These are phyloP conservation scores for Drosophila auraria DNA, from an alignment of 1,140 invertebrate genomes.

Conservation along the genomic window DNA sequence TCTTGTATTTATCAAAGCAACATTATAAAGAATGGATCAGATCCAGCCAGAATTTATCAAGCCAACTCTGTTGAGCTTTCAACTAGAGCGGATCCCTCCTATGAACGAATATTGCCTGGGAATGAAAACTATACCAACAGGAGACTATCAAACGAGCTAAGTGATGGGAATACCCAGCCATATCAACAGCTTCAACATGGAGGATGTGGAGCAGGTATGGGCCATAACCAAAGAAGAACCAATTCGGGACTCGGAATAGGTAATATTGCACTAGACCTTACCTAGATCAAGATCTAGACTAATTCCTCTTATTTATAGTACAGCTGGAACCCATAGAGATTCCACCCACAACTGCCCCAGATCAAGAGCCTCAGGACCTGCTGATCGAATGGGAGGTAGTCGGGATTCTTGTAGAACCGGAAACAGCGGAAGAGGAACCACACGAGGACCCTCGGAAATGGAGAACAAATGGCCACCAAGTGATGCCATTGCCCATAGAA, in stretches of 20 bases:
- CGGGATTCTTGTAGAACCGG: neutral
- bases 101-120: neutral
- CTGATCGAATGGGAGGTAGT: neutral
- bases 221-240: neutral
- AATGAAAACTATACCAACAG: neutral
- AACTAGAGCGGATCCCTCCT: neutral
- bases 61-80: neutral
- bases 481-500: neutral
- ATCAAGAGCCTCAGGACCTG: neutral
- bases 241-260: neutral
- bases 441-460: neutral
- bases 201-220: neutral
- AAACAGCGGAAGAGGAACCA: neutral
- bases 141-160: neutral
- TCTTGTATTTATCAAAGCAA: neutral
- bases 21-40: neutral
- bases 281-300: neutral
- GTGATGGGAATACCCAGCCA: neutral
- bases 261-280: neutral
- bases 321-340: neutral
- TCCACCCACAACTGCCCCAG: neutral
- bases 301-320: conserved; percentile 8
- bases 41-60: neutral
- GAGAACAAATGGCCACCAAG: neutral
- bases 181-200: neutral